Evolutionary conservation across 2,797 vertebrate genomes (phyloP).

Genomic region (Liparis tanakae): DNA sequence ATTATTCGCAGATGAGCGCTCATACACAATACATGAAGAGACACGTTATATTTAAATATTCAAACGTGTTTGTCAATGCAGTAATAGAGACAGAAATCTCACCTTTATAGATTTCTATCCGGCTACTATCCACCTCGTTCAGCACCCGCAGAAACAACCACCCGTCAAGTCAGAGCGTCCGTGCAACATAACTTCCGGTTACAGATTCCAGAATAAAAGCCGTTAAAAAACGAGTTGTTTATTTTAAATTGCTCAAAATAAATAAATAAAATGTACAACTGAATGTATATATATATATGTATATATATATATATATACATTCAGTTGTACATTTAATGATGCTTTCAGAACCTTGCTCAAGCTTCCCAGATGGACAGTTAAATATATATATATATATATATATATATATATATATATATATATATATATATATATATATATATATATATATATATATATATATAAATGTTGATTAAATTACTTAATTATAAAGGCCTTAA

Average conservation of each 20-base stretch:
- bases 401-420: too few relatives aligned
- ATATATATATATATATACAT: too few relatives aligned
- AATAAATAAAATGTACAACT: not conserved
- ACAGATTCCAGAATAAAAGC: constrained; percentile 42
- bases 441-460: too few relatives aligned
- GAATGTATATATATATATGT: too few relatives aligned
- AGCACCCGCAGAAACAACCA: constrained; percentile 76
- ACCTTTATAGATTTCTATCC: constrained; percentile 79
- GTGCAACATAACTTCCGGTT: constrained; percentile 15
- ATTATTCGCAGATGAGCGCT: not conserved
- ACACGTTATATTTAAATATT: not conserved
- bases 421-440: too few relatives aligned
- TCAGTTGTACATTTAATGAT: too few relatives aligned
- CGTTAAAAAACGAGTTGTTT: fast-evolving
- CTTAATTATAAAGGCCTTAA: too few relatives aligned
- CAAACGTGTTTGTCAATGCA: not conserved
- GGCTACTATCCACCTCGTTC: constrained; percentile 77
- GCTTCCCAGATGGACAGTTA: too few relatives aligned
- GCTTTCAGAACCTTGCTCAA: too few relatives aligned
- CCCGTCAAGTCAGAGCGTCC: constrained; percentile 35
- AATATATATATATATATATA: too few relatives aligned
- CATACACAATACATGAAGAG: not conserved
- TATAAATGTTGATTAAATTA: too few relatives aligned
- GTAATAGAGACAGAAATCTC: constrained; percentile 45
- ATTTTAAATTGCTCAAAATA: not conserved